Conservation (phyloP, 2,113 vertebrate species). For the Panthera uncia region DNA sequence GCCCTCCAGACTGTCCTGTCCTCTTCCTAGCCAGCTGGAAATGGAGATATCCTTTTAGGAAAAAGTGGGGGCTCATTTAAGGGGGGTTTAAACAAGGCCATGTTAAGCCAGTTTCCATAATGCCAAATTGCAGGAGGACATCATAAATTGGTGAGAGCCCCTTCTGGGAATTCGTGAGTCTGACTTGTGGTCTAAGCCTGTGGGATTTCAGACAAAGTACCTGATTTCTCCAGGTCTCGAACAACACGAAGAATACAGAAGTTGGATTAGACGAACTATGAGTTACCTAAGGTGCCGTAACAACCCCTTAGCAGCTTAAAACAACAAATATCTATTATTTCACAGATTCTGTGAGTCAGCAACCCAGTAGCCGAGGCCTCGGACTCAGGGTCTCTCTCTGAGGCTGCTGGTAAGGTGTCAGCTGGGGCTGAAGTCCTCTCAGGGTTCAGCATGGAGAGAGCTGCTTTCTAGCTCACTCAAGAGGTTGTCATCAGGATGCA, state of each 20-base stretch:
- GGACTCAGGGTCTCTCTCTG: not conserved
- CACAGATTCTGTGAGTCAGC: not conserved
- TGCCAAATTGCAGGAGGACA: not conserved
- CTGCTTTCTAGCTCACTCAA: not conserved
- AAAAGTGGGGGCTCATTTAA: not conserved
- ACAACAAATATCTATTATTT: not conserved
- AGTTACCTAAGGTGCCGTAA: not conserved
- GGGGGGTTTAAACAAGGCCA: not conserved
- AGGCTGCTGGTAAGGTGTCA: not conserved
- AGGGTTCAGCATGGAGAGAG: rapidly evolving
- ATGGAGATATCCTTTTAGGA: not conserved
- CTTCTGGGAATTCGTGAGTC: not conserved
- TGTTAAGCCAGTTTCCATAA: not conserved
- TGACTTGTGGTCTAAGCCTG: not conserved
- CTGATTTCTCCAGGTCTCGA: not conserved
- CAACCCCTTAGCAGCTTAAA: not conserved
- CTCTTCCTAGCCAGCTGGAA: not conserved
- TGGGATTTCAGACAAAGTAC: not conserved
- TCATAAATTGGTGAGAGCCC: not conserved
- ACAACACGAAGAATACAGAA: not conserved
- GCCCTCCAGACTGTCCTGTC: not conserved
- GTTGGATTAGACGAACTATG: no score
- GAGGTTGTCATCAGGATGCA: not conserved
- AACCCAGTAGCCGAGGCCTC: not conserved
- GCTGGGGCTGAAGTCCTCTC: not conserved